Percentiles rank a stretch among this genome's conserved stretches.
Conservation (phyloP, 2,888 invertebrate genomes). For the Allophyes oxyacanthae region DNA sequence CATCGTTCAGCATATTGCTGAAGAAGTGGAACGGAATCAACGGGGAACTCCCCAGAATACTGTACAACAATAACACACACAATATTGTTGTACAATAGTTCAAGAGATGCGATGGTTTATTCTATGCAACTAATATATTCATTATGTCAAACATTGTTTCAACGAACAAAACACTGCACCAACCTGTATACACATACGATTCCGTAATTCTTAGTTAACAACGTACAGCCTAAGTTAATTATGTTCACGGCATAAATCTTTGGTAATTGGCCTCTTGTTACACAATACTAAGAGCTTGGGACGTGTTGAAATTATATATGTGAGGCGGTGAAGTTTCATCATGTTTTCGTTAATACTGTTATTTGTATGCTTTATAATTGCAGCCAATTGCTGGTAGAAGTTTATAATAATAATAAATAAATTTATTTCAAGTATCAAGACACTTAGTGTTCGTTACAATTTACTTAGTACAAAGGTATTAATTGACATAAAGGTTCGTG, state of each 20-base stretch:
- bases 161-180: slow-evolving; percentile 46
- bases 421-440: no score
- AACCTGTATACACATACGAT: slow-evolving; percentile 69
- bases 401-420: no score
- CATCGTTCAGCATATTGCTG: no score
- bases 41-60: no score
- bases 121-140: no score
- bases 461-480: no score
- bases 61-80: no score
- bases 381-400: slow-evolving; percentile 11
- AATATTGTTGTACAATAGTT: no score
- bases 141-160: not conserved
- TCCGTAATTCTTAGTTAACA: slow-evolving; percentile 86
- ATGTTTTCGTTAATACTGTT: slow-evolving; percentile 65
- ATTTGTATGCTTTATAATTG: slow-evolving; percentile 49
- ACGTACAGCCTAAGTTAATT: slow-evolving; percentile 89
- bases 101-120: no score
- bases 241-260: slow-evolving; percentile 89
- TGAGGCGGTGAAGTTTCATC: slow-evolving; percentile 80
- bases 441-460: no score
- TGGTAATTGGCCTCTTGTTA: slow-evolving; percentile 89
- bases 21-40: no score
- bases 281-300: slow-evolving; percentile 84
- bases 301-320: slow-evolving; percentile 89
- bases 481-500: no score